A percentile compares a stretch with the other conserved stretches of the same genome.
Evolutionary conservation across 2,888 invertebrate genomes (phyloP).

Genomic region (Morpho achilles): DNA sequence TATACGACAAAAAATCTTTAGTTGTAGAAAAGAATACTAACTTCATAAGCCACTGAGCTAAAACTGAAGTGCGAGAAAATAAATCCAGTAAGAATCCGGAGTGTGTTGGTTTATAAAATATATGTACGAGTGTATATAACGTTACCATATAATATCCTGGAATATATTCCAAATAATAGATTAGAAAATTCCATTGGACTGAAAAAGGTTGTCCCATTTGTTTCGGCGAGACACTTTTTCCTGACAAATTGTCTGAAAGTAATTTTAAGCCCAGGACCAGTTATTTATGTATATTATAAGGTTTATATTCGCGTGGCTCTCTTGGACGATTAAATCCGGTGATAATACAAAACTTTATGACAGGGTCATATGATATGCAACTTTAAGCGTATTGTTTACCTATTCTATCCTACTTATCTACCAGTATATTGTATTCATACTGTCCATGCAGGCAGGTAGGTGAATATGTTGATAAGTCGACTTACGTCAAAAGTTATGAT

Average conservation of each 20-base stretch:
- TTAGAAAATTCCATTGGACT: slow-evolving; percentile 59
- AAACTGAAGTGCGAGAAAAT: no score
- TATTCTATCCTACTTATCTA: no score
- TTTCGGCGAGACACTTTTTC: slow-evolving; percentile 63
- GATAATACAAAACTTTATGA: slow-evolving; percentile 21
- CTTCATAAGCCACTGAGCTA: not conserved
- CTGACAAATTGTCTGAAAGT: slow-evolving; percentile 73
- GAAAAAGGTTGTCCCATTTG: slow-evolving; percentile 68
- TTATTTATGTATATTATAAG: slow-evolving; percentile 63
- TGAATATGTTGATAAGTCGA: no score
- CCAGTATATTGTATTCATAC: no score
- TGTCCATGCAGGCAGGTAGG: no score
- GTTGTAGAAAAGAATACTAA: not conserved
- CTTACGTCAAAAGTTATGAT: no score
- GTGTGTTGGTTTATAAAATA: no score
- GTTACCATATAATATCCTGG: not conserved
- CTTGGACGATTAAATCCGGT: slow-evolving; percentile 17
- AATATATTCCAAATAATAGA: slow-evolving; percentile 47
- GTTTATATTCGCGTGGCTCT: slow-evolving; percentile 23
- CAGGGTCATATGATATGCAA: not conserved
- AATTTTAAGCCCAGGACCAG: slow-evolving; percentile 62
- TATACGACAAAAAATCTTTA: not conserved
- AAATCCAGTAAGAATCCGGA: no score
- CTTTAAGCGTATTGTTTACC: no score
- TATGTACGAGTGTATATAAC: no score